Base-by-base conservation (phyloP, 2,797 vertebrate species). In the Carapus acus region DNA sequence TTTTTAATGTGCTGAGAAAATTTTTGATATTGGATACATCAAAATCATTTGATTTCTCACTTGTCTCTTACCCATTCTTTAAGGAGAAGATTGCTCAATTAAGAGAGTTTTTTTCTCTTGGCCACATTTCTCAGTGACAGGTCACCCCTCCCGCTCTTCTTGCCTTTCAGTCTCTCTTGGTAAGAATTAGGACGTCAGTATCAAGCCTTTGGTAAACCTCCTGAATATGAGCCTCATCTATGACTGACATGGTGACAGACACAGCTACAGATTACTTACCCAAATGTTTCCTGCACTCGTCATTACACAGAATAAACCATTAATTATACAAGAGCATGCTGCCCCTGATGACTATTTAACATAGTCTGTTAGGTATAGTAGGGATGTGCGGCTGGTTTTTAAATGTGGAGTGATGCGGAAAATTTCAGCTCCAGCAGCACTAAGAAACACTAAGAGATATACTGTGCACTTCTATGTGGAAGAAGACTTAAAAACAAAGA, bases 181-280 rank as follows among this genome's bases (percentile, higher is more conserved):
- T 50, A 44, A 43, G 46, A 58, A 52, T 48, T 38, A 24, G 34
- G 47, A 49, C 46, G 58, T 70, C 52, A 64, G 53, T 37, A 41
- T 16, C 67, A 36, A 71, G 64, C 57, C 56, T 73, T 69, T 56
- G 20, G 23, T 68, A 64, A 70, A 63, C 67, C 49, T 20, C 16
- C 36, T 73, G 24, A 78, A 81, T 73, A 51, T 63, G 65, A 74
- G 76, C 61, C 77, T 79, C 65, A 78, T 70, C 74, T 36, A 38
- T 47, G 61, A 62, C 44, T 59, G 61, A 33, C 58, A 73, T 58
- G 57, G 48, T 59, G 61, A 33, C 58, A 73, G 61, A 60, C 50
- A 52, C 49, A 54, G 47, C 18, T 40, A 51, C 39, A 58, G 50
- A 58, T 58, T 73, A 49, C 39, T 39, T 40, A 24, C 47, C 19